These are phyloP conservation scores for Leptonema lineaticorne DNA, from an alignment of 1,140 invertebrate genomes.

Conservation along the genomic window DNA sequence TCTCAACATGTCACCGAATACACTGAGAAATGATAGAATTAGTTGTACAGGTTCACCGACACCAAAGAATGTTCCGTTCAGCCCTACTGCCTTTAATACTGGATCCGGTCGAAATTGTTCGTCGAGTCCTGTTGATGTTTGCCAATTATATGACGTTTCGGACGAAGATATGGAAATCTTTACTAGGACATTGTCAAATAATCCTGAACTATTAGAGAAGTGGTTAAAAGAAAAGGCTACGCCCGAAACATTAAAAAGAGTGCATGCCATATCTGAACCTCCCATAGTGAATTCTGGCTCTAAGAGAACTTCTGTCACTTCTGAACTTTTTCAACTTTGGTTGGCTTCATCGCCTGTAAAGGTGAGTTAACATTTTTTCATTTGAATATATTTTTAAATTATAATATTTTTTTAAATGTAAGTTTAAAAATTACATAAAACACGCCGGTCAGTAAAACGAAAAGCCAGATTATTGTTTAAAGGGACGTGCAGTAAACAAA, in stretches of 20 bases:
- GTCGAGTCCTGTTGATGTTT: constrained; percentile 30
- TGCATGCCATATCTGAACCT: constrained; percentile 57
- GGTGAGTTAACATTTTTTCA: no score
- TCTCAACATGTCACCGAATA: constrained; percentile 24
- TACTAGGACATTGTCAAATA: constrained; percentile 52
- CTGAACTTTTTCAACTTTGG: constrained; percentile 82
- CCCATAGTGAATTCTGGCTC: constrained; percentile 52
- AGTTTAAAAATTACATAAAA: no score
- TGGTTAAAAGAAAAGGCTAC: constrained; percentile 74
- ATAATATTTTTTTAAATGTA: no score
- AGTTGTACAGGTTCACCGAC: constrained; percentile 32
- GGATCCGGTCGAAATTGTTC: constrained; percentile 31
- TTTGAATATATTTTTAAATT: no score
- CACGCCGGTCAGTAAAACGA: no score
- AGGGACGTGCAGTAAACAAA: background rate
- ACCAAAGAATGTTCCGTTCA: constrained; percentile 21
- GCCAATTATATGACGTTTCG: constrained; percentile 27
- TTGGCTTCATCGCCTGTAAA: constrained; percentile 71
- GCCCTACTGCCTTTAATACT: constrained; percentile 25
- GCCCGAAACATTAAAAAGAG: constrained; percentile 60
- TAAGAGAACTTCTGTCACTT: constrained; percentile 76
- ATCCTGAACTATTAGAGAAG: constrained; percentile 62
- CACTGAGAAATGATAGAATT: constrained; percentile 21
- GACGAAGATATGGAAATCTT: constrained; percentile 39
- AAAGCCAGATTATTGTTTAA: no score